phyloP scores from a whole-genome alignment of 1,140 invertebrate species.

The Scylla paramamosain region DNA sequence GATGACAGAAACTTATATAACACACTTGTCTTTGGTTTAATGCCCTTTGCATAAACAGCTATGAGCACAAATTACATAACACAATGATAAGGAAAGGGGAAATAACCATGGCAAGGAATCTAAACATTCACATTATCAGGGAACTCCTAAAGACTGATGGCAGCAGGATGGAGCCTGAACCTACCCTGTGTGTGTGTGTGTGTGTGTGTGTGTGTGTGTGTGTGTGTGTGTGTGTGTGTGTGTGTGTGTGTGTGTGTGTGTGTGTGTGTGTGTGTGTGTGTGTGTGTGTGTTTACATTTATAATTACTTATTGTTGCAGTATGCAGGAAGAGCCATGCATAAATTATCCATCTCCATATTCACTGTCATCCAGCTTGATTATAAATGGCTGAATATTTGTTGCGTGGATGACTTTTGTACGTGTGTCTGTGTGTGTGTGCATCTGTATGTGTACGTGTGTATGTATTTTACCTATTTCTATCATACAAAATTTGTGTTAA shows the following conservation, averaged over 20 bases:
- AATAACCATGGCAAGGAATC: background rate
- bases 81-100: background rate
- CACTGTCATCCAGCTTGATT: no score
- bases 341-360: no score
- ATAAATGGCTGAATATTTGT: no score
- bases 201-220: no score
- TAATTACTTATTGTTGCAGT: background rate
- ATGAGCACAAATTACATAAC: background rate
- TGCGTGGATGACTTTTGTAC: background rate
- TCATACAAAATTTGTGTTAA: no score
- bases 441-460: background rate
- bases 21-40: background rate
- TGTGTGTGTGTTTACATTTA: background rate
- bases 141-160: background rate
- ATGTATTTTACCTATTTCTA: no score
- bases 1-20: background rate
- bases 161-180: slow-evolving; percentile 7
- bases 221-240: no score
- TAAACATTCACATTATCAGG: background rate
- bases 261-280: background rate
- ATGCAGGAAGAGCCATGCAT: background rate
- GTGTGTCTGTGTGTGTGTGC: background rate
- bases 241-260: background rate
- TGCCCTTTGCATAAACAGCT: background rate
- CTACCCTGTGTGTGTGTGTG: background rate